A percentile compares a stretch with the other conserved stretches of the same genome.
Evolutionary conservation across 2,797 vertebrate species (phyloP).

Genomic region (Galago senegalensis): DNA sequence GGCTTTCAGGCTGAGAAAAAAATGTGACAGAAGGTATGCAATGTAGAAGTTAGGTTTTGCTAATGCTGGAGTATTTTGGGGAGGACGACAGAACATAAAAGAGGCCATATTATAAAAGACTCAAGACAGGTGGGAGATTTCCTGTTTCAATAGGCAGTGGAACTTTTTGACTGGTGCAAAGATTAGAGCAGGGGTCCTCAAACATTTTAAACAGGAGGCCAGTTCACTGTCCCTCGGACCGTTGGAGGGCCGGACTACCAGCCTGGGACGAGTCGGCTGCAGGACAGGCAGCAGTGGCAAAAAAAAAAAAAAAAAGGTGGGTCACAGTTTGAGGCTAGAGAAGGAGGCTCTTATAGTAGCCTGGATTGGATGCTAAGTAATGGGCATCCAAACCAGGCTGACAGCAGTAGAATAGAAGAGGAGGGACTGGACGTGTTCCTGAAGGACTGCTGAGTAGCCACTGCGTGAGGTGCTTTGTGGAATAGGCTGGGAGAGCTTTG

Average conservation of each 20-base stretch:
- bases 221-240: too few species aligned
- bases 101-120: neutral
- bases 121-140: slow-evolving; percentile 1
- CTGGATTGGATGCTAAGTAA: neutral
- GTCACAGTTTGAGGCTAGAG: neutral
- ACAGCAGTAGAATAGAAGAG: neutral
- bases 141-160: neutral
- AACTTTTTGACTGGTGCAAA: neutral
- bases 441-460: neutral
- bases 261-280: too few species aligned
- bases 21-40: neutral
- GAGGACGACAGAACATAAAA: neutral
- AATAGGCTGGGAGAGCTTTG: slow-evolving; percentile 49
- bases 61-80: neutral
- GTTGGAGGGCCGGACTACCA: too few species aligned
- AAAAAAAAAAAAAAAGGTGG: too few species aligned
- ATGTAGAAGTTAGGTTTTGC: neutral
- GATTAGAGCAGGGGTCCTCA: neutral
- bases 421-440: neutral
- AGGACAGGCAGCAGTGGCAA: too few species aligned
- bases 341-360: neutral
- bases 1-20: neutral
- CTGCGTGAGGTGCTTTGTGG: slow-evolving; percentile 17
- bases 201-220: too few species aligned
- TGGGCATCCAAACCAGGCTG: neutral